Percentiles rank a stretch among this genome's conserved stretches.
These are phyloP conservation scores for Manacus vitellinus DNA, from an alignment of 2,113 vertebrate species.

Conservation along the genomic window DNA sequence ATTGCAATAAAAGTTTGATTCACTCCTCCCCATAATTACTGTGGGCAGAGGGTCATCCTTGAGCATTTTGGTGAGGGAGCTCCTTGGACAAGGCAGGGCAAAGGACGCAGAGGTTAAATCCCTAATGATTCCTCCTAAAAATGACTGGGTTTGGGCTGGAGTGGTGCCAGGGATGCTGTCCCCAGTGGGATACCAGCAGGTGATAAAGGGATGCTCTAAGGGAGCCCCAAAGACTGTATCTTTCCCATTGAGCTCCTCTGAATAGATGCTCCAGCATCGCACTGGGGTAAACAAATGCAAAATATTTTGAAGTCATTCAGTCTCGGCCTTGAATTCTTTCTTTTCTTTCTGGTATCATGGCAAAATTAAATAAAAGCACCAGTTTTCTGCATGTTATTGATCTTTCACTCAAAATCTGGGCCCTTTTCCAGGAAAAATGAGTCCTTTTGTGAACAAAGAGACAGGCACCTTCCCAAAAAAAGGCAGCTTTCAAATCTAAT, in stretches of 20 bases:
- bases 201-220: not conserved
- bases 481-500: slow-evolving; percentile 56
- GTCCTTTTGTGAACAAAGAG: slow-evolving; percentile 62
- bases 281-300: slow-evolving; percentile 33
- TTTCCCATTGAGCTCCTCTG: not conserved
- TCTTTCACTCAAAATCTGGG: slow-evolving; percentile 69
- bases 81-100: not conserved
- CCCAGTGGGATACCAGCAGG: not conserved
- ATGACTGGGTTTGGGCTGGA: not conserved
- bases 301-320: slow-evolving; percentile 55
- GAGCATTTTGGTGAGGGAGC: not conserved
- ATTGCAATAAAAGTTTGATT: not conserved
- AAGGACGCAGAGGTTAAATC: not conserved
- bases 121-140: not conserved
- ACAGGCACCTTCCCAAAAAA: slow-evolving; percentile 59
- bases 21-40: not conserved
- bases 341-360: slow-evolving; percentile 6
- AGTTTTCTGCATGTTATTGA: slow-evolving; percentile 29
- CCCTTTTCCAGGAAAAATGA: slow-evolving; percentile 66
- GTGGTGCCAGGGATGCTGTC: not conserved
- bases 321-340: not conserved
- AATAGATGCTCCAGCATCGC: not conserved
- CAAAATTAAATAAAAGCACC: slow-evolving; percentile 50
- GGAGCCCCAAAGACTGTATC: not conserved
- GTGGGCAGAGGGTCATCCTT: not conserved